Base-by-base conservation (phyloP, 1,140 invertebrate species). In the Calephelis virginiensis region DNA sequence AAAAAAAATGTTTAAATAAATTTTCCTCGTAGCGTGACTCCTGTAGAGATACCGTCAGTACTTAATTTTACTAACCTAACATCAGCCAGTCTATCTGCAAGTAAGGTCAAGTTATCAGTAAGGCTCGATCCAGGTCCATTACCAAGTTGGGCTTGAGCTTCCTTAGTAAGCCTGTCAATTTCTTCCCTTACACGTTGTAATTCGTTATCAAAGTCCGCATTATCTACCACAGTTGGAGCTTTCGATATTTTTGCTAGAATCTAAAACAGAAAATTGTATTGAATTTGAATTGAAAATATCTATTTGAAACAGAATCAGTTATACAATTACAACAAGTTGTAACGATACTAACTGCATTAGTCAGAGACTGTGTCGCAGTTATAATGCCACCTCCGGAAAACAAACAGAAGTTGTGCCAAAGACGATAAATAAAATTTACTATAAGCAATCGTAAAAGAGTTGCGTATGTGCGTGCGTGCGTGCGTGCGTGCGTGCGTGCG, bases 161-260 rank as follows among this genome's bases (percentile, higher is more conserved):
- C 94, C 48, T 93, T 88, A 56, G 94, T 92, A n/a, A 98, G 88
- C 6, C 93, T 81, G 12, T 95, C 93, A 0, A 98, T 95, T 72
- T 94, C 93, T 6, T 93, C 91, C 70, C 96, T 93, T 0, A 98
- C 95, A 2, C 94, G 92, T 45, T 92, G 91, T 17, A 98, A 83
- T 77, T 97, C 95, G 5, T 92, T 91, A 63, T 97, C 94, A 85
- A 98, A 98, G 72, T 97, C 95, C 0, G 93, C 92, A 84, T 98
- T 97, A 69, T 97, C 95, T 53, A 97, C 95, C 0, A 97, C 94
- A 8, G 95, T 96, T 0, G 97, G 97, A 94, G 97, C 86, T 94
- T 95, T 76, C 86, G 93, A 75, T 94, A 94, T 83, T 83, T 95
- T 89, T 0, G 81, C 65, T 47, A 90, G 67, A 46, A 90, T 87